Conservation (phyloP, 2,888 invertebrate species). For the Melieria omissa region DNA sequence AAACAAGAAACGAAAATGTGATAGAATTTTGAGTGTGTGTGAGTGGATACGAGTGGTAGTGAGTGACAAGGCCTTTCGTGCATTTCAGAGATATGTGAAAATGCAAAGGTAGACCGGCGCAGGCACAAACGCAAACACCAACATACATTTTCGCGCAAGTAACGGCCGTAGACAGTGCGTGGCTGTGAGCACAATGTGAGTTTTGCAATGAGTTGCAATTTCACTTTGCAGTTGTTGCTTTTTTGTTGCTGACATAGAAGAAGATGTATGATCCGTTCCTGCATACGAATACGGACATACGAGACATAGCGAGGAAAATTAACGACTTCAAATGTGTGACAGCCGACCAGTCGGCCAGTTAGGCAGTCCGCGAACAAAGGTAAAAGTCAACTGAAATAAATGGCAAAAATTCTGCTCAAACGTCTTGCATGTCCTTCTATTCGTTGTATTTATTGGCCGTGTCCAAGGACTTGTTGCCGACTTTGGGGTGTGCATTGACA, state of each 20-base stretch:
- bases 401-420: no score
- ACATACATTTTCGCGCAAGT: no score
- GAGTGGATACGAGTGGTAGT: constrained; percentile 12
- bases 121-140: no score
- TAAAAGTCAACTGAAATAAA: no score
- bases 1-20: constrained; percentile 26
- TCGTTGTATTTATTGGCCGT: no score
- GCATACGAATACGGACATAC: no score
- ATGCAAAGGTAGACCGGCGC: no score
- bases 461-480: no score
- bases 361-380: no score
- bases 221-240: constrained; percentile 47
- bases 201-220: constrained; percentile 59
- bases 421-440: no score
- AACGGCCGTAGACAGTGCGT: neutral
- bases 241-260: constrained; percentile 43
- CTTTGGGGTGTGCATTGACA: no score
- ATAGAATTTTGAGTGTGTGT: neutral
- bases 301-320: neutral
- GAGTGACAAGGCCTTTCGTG: constrained; percentile 25
- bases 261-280: constrained; percentile 29
- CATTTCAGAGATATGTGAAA: constrained; percentile 25
- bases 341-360: no score
- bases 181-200: constrained; percentile 56
- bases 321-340: neutral